Percentiles rank a stretch among this genome's conserved stretches.
These are phyloP conservation scores for Cremastinae sp. DNA, from an alignment of 2,888 invertebrate species.

Conservation along the genomic window DNA sequence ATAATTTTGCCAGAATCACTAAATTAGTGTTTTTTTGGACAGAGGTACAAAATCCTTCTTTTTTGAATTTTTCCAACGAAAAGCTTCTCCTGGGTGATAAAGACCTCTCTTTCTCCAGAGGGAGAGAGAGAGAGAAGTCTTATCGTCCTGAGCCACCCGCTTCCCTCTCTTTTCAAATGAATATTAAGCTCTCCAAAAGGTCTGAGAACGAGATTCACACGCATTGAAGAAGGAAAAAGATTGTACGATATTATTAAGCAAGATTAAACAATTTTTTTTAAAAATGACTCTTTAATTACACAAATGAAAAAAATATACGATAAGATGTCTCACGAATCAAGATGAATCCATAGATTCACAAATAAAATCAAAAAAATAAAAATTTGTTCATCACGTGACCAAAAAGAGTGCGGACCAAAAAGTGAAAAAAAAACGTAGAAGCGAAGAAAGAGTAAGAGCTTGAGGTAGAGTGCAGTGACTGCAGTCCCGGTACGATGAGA, in stretches of 20 bases:
- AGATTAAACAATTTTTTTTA: neutral
- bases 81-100: constrained; percentile 59
- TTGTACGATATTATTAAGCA: neutral
- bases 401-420: neutral
- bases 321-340: no score
- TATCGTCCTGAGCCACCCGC: constrained; percentile 62
- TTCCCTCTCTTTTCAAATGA: constrained; percentile 67
- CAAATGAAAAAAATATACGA: no score
- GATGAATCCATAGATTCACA: no score
- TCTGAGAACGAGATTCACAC: constrained; percentile 23
- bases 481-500: constrained; percentile 29
- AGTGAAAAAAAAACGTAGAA: neutral
- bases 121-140: no score
- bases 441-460: neutral
- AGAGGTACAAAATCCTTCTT: no score
- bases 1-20: no score
- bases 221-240: neutral
- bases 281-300: no score
- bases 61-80: constrained; percentile 21
- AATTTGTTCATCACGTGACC: no score
- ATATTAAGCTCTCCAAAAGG: constrained; percentile 65
- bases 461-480: constrained; percentile 20
- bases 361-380: no score
- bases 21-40: no score
- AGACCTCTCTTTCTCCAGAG: constrained; percentile 62